phyloP scores from a whole-genome alignment of 2,888 invertebrate species.

The Hypsopygia costalis region DNA sequence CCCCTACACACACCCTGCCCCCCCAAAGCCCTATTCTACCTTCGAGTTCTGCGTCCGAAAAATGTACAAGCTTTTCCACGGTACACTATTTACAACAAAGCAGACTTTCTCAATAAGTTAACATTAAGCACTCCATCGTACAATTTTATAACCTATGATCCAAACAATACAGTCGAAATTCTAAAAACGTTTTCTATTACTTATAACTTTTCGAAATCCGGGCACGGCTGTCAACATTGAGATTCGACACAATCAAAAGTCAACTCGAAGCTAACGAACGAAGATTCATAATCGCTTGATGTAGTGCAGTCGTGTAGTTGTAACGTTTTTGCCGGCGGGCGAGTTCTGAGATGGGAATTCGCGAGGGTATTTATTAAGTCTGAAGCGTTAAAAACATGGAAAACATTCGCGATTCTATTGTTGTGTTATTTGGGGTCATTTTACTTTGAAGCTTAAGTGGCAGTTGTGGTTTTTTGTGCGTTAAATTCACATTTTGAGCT shows the following conservation, averaged over 20 bases:
- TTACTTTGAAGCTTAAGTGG: conserved; percentile 21
- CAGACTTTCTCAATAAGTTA: conserved; percentile 41
- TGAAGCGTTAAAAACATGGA: conserved; percentile 16
- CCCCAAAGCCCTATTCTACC: conserved; percentile 10
- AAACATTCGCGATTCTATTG: conserved; percentile 37
- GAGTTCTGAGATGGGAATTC: conserved; percentile 32
- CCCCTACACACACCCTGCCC: conserved; percentile 22
- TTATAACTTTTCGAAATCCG: conserved; percentile 25
- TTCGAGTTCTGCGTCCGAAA: conserved; percentile 23
- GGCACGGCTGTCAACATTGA: conserved; percentile 12
- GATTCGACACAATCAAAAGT: conserved; percentile 34
- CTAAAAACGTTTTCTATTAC: conserved; percentile 17
- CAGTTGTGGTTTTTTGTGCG: conserved; percentile 22
- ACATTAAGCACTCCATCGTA: conserved; percentile 27
- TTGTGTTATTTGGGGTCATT: conserved; percentile 28
- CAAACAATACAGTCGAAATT: conserved; percentile 31
- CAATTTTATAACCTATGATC: conserved; percentile 27
- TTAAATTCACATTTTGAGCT: conserved; percentile 11
- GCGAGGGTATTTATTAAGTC: conserved; percentile 37
- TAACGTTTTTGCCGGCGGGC: conserved; percentile 33
- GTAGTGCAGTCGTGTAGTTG: conserved; percentile 27
- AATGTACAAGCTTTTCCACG: conserved; percentile 40
- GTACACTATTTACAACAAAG: conserved; percentile 39
- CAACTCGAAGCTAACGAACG: conserved; percentile 28
- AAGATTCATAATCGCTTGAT: conserved; percentile 46